phyloP scores from a whole-genome alignment of 2,113 vertebrate species.

The Thymallus thymallus region DNA sequence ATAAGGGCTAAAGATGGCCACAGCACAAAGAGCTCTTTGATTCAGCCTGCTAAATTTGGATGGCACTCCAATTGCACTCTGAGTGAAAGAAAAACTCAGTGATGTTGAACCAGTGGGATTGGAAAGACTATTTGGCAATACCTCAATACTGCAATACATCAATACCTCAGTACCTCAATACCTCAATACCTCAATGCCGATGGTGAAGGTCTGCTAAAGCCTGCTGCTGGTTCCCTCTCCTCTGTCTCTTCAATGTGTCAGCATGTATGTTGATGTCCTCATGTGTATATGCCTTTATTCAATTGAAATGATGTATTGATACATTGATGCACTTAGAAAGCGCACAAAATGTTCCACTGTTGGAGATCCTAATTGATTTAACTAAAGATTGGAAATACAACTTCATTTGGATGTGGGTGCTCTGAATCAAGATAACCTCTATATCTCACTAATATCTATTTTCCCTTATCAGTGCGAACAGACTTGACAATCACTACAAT shows the following conservation, averaged over 20 bases:
- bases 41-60: slow-evolving; percentile 34
- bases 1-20: slow-evolving; percentile 24
- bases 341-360: too few species aligned
- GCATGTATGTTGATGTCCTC: neutral
- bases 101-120: neutral
- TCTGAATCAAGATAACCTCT: too few species aligned
- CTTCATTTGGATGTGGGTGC: too few species aligned
- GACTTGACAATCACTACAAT: slow-evolving; percentile 80
- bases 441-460: neutral
- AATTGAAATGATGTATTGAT: neutral
- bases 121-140: slow-evolving; percentile 1
- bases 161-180: too few species aligned
- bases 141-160: too few species aligned
- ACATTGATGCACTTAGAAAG: too few species aligned
- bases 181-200: neutral
- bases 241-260: neutral
- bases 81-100: neutral
- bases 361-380: too few species aligned
- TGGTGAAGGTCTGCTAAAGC: neutral
- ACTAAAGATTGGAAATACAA: too few species aligned
- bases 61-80: neutral
- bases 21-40: slow-evolving; percentile 45
- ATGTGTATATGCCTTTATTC: neutral
- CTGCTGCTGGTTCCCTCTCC: neutral
- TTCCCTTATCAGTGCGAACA: slow-evolving; percentile 28